A percentile compares a stretch with the other conserved stretches of the same genome.
These are phyloP conservation scores for Meloidogyne hapla DNA, from an alignment of 1,140 invertebrate genomes.

Conservation along the genomic window DNA sequence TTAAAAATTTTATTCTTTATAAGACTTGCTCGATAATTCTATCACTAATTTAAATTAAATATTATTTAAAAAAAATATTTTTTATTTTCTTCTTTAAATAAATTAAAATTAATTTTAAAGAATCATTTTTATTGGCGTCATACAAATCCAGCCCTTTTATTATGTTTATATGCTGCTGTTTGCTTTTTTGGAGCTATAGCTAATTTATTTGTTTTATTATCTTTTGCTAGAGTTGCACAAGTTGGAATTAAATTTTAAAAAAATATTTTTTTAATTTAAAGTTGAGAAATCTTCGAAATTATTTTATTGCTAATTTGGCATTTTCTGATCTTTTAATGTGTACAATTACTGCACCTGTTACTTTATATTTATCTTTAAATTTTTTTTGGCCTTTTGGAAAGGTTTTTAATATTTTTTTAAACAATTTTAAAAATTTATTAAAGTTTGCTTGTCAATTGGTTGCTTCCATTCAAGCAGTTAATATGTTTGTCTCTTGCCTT, in stretches of 20 bases:
- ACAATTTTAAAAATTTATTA: conserved; percentile 7
- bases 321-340: conserved; percentile 62
- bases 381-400: conserved; percentile 64
- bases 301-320: conserved; percentile 63
- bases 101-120: conserved; percentile 35
- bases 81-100: too few relatives aligned
- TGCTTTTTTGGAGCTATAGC: conserved; percentile 59
- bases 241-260: background rate
- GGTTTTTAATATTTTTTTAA: conserved; percentile 20
- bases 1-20: too few relatives aligned
- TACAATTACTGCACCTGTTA: conserved; percentile 58
- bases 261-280: conserved; percentile 24
- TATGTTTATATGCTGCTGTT: conserved; percentile 55
- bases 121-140: conserved; percentile 60
- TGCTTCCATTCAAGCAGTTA: conserved; percentile 61
- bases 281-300: conserved; percentile 61
- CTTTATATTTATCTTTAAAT: conserved; percentile 59
- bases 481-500: conserved; percentile 63
- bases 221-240: conserved; percentile 23
- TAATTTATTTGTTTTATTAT: conserved; percentile 57
- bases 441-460: conserved; percentile 37
- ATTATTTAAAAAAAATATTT: too few relatives aligned
- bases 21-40: too few relatives aligned
- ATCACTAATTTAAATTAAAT: too few relatives aligned
- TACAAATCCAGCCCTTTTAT: conserved; percentile 50